Evolutionary conservation across 2,797 vertebrate species (phyloP).

Genomic region (Anas flavirostris): DNA sequence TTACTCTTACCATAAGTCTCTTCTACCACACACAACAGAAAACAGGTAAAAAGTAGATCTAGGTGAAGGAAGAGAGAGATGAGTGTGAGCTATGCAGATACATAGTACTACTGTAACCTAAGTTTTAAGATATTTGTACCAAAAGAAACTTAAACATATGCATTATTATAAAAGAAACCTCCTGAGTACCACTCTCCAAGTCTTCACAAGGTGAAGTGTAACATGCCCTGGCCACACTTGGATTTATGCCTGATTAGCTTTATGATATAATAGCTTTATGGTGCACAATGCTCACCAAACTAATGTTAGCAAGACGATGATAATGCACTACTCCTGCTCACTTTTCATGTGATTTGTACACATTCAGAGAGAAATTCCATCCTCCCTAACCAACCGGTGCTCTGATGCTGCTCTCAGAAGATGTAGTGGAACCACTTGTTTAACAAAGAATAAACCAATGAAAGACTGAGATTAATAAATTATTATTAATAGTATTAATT

Average conservation of each 20-base stretch:
- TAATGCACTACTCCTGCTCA: not conserved
- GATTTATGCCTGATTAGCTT: not conserved
- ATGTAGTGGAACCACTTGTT: not conserved
- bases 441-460: not conserved
- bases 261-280: not conserved
- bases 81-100: not conserved
- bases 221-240: not conserved
- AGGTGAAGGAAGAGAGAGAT: not conserved
- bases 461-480: not conserved
- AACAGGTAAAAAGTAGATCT: not conserved
- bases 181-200: not conserved
- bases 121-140: not conserved
- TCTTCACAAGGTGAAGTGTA: not conserved
- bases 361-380: not conserved
- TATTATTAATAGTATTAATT: not conserved
- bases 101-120: not conserved
- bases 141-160: not conserved
- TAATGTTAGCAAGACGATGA: not conserved
- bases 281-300: not conserved
- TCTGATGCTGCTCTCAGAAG: not conserved
- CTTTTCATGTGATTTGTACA: not conserved
- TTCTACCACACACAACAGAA: not conserved
- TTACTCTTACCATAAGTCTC: not conserved
- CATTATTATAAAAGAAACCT: not conserved
- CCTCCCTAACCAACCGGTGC: not conserved